Percentiles rank a stretch among this genome's conserved stretches.
Conservation (phyloP, 2,797 vertebrate species). For the Fratercula arctica region DNA sequence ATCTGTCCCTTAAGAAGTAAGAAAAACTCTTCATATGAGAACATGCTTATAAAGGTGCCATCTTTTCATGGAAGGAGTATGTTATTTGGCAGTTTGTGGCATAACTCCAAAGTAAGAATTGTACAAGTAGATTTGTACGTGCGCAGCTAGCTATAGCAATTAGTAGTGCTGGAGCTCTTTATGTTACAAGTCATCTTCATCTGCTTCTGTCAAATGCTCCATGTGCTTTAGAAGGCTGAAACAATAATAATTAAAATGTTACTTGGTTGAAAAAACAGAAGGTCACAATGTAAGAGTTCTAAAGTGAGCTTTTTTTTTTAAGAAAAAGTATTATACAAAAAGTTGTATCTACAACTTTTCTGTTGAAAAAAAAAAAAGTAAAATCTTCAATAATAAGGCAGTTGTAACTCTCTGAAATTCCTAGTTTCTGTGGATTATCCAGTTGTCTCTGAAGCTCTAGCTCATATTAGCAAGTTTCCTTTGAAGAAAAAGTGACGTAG, state of each 20-base stretch:
- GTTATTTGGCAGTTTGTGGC: neutral
- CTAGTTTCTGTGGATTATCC: neutral
- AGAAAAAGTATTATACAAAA: neutral
- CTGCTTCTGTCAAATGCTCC: neutral
- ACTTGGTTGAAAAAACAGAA: neutral
- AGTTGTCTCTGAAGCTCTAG: neutral
- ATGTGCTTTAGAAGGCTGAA: neutral
- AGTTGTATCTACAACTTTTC: neutral
- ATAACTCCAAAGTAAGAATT: neutral
- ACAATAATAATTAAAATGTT: neutral
- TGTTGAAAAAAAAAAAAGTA: neutral
- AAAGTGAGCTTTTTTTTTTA: neutral
- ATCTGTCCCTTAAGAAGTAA: neutral
- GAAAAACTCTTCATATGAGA: slow-evolving; percentile 6
- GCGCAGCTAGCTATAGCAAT: neutral
- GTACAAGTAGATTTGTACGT: neutral
- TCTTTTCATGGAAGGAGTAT: slow-evolving; percentile 8
- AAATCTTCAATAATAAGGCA: neutral
- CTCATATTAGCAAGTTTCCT: neutral
- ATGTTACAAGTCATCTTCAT: neutral
- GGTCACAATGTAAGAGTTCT: neutral
- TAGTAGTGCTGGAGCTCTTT: neutral
- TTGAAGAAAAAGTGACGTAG: neutral
- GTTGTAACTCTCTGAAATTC: neutral
- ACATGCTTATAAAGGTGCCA: neutral